phyloP scores from a whole-genome alignment of 2,797 vertebrate genomes.

The Peromyscus aztecus region DNA sequence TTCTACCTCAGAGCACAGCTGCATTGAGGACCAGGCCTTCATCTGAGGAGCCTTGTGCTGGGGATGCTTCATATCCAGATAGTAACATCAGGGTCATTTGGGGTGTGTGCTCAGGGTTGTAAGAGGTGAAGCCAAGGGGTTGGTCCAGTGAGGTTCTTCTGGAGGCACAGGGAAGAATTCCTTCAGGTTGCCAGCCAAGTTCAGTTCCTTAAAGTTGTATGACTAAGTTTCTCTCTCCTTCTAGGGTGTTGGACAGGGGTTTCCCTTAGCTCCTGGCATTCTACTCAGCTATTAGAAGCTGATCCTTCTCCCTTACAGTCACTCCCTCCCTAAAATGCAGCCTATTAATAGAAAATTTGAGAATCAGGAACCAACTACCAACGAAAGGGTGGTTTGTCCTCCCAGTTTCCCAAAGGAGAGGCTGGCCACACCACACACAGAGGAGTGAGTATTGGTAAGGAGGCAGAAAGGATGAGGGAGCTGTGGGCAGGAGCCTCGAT shows the following conservation, averaged over 20 bases:
- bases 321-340: neutral
- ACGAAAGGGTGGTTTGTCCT: neutral
- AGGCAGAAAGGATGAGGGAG: neutral
- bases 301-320: neutral
- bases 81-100: neutral
- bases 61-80: neutral
- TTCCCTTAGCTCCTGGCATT: accelerated
- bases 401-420: no score
- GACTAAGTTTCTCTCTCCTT: neutral
- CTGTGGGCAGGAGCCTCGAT: neutral
- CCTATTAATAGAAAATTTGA: neutral
- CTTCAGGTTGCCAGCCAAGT: neutral
- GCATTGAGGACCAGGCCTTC: neutral
- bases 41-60: neutral
- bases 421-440: neutral
- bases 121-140: neutral
- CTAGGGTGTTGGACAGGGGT: neutral
- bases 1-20: no score
- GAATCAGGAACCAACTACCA: neutral
- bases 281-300: neutral
- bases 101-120: no score
- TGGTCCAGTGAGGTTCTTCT: neutral
- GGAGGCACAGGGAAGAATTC: neutral
- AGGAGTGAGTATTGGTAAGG: neutral
- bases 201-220: neutral